Percentiles rank a stretch among this genome's conserved stretches.
Evolutionary conservation across 2,797 vertebrate genomes (phyloP).

Genomic region (Crypturellus tataupa): DNA sequence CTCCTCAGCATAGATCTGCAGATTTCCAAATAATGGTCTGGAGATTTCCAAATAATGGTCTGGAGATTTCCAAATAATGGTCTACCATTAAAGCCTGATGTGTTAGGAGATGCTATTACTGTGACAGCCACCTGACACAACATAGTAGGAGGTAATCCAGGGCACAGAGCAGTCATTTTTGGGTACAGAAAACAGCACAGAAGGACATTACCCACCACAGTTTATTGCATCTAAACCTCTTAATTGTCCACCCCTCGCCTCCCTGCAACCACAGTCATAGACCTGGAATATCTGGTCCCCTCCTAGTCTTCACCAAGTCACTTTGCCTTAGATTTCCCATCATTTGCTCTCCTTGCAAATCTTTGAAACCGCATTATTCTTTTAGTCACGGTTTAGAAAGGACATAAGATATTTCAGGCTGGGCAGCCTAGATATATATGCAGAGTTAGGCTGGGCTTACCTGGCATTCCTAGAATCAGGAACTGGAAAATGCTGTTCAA

Average conservation of each 20-base stretch:
- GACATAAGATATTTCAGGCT: not conserved
- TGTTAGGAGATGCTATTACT: not conserved
- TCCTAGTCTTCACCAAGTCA: not conserved
- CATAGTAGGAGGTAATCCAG: not conserved
- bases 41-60: too few relatives aligned
- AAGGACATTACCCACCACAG: not conserved
- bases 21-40: too few relatives aligned
- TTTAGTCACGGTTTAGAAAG: not conserved
- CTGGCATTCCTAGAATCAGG: accelerated
- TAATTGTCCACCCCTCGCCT: not conserved
- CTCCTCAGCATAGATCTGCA: not conserved
- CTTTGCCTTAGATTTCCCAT: accelerated
- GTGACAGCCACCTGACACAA: not conserved
- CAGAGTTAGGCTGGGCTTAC: accelerated
- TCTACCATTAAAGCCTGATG: too few relatives aligned
- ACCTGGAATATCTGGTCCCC: not conserved
- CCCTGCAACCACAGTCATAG: not conserved
- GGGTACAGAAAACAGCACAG: not conserved
- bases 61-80: too few relatives aligned
- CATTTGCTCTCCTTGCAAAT: not conserved
- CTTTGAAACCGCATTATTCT: not conserved
- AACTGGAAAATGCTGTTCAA: accelerated
- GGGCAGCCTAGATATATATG: not conserved
- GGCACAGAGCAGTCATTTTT: not conserved
- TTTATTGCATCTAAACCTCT: not conserved